Evolutionary conservation across 2,888 invertebrate species (phyloP), one percentile per base, ranked within the genome.

Genomic region (Peribatodes rhomboidaria): DNA sequence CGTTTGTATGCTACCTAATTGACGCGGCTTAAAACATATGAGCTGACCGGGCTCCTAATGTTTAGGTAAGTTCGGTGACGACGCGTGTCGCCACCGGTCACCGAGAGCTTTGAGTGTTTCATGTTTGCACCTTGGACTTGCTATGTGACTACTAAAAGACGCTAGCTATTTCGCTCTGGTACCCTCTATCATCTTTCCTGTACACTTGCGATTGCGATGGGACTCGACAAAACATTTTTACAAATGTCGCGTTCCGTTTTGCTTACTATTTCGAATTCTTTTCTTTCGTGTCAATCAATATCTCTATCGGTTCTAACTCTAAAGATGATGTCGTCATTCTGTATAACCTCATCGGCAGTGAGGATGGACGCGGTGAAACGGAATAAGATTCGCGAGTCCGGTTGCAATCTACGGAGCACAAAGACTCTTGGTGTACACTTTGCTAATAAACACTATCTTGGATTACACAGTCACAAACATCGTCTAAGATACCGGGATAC

Each of bases 111-210:
- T 94, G 92, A 93, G 92, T 94, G 94, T 94, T 94, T 92, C 93
- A 93, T 94, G 94, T 94, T 93, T 94, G 94, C 94, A 94, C 94
- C 93, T 93, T 94, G 93, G 93, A 93, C 92, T 93, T 93, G 94
- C 93, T 93, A 91, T 93, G 92, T 92, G 90, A 92, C 89, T 89
- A 91, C 87, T 89, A 81, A 90, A 84, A 90, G 85, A 90, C 87
- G 92, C 92, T 92, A 90, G 92, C 92, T 91, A 90, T 90, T 89
- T 90, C 87, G 92, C 92, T 92, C 92, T 92, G 91, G 84, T 88
- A 90, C 85, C 88, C 89, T 92, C 91, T 93, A 84, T 92, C 90
- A 92, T 91, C 88, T 92, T 89, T 90, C 90, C 89, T 90, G 92
- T 92, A 92, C 92, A 92, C 90, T 88, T 86, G 56, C 79, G 92